phyloP scores from a whole-genome alignment of 2,113 vertebrate species.

The Callopanchax toddi region DNA sequence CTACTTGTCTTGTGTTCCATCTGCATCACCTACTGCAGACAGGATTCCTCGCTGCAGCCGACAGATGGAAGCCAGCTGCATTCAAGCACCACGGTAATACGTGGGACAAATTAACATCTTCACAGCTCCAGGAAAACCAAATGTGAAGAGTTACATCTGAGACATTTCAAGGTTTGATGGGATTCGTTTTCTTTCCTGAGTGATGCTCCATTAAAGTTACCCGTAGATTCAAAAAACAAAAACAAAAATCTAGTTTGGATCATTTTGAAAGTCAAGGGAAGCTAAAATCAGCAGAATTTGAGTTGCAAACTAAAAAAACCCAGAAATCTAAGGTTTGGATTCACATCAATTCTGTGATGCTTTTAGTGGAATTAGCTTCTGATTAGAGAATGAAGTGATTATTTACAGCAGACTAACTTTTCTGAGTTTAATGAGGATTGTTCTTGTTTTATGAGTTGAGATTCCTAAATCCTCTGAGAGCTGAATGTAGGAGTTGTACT shows the following conservation, averaged over 20 bases:
- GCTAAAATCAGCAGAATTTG: not conserved
- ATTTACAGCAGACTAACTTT: not conserved
- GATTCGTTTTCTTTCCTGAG: not conserved
- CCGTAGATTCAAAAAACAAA: too few relatives aligned
- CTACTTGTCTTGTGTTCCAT: not conserved
- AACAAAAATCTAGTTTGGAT: not conserved
- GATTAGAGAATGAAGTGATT: not conserved
- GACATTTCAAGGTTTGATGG: not conserved
- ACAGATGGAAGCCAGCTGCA: not conserved
- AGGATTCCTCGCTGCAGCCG: not conserved
- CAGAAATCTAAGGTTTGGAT: not conserved
- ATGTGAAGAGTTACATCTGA: not conserved
- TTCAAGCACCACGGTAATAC: not conserved
- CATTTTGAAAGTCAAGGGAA: not conserved
- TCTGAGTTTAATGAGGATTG: not conserved
- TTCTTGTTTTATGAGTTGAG: not conserved
- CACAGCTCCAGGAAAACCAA: not conserved
- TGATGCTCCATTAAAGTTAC: too few relatives aligned
- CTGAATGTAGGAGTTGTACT: not conserved
- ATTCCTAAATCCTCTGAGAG: not conserved
- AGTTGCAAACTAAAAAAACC: not conserved
- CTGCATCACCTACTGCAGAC: not conserved
- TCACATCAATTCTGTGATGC: too few relatives aligned
- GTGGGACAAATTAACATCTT: not conserved
- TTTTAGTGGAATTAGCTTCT: not conserved